These are phyloP conservation scores for Anser cygnoides DNA, from an alignment of 2,113 vertebrate species.

Conservation along the genomic window DNA sequence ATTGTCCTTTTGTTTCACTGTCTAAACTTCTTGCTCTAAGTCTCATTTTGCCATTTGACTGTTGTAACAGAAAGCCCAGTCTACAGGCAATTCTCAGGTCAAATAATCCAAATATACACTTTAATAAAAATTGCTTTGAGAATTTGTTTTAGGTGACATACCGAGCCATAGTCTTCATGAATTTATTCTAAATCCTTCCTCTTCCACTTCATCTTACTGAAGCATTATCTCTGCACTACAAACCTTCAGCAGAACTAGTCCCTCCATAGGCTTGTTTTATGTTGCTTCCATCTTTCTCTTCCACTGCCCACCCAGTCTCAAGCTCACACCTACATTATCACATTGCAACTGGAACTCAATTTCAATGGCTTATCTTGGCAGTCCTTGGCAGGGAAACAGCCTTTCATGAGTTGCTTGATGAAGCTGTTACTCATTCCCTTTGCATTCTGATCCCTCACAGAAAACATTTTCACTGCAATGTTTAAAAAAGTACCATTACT, in stretches of 20 bases:
- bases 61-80: background rate
- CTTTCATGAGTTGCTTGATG: background rate
- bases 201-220: background rate
- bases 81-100: background rate
- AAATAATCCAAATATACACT: background rate
- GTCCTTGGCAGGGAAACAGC: background rate
- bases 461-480: background rate
- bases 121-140: background rate
- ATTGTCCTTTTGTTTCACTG: background rate
- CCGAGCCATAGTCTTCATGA: background rate
- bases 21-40: background rate
- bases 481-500: background rate
- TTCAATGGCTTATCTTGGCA: conserved; percentile 1
- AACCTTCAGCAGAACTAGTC: background rate
- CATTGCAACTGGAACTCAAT: background rate
- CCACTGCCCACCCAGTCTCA: background rate
- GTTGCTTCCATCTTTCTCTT: background rate
- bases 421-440: conserved; percentile 36
- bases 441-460: background rate
- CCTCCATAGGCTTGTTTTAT: background rate
- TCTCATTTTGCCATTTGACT: background rate
- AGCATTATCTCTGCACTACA: background rate
- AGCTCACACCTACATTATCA: background rate
- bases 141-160: background rate
- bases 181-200: background rate